Conservation (phyloP, 2,797 vertebrate species). For the Notamacropus eugenii region DNA sequence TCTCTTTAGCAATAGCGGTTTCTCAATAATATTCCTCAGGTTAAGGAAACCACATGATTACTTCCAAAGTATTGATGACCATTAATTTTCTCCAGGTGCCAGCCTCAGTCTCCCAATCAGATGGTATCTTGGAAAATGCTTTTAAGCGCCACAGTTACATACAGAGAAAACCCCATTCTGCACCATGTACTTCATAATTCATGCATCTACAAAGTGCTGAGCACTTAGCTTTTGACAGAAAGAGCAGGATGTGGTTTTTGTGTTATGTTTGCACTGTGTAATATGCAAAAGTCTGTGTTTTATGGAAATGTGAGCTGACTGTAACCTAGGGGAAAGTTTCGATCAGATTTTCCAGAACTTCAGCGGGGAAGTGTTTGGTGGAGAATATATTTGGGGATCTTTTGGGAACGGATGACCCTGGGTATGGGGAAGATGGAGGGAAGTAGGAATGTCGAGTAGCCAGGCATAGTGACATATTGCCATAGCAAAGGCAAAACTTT, state of each 20-base stretch:
- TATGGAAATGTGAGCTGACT: conserved; percentile 1
- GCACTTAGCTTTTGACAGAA: background rate
- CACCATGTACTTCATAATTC: conserved; percentile 34
- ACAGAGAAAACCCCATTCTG: background rate
- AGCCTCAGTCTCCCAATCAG: background rate
- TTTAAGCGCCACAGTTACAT: conserved; percentile 5
- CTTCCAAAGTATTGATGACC: background rate
- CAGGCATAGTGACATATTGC: background rate
- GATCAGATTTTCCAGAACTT: conserved; percentile 3
- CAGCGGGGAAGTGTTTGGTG: background rate
- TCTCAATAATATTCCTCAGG: background rate
- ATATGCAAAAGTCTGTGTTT: conserved; percentile 11
- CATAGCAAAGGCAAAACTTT: background rate
- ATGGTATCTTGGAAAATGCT: background rate
- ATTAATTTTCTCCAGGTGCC: conserved; percentile 27
- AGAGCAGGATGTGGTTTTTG: conserved; percentile 16
- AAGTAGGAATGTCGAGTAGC: background rate
- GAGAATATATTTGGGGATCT: background rate
- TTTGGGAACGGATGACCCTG: background rate
- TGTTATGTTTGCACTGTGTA: conserved; percentile 1
- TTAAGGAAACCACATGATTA: background rate
- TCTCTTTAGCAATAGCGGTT: background rate
- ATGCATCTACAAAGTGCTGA: conserved; percentile 28
- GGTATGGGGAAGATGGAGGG: background rate
- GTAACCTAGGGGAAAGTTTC: background rate